Conservation (phyloP, 2,113 vertebrate species). For the Mustelus asterias region DNA sequence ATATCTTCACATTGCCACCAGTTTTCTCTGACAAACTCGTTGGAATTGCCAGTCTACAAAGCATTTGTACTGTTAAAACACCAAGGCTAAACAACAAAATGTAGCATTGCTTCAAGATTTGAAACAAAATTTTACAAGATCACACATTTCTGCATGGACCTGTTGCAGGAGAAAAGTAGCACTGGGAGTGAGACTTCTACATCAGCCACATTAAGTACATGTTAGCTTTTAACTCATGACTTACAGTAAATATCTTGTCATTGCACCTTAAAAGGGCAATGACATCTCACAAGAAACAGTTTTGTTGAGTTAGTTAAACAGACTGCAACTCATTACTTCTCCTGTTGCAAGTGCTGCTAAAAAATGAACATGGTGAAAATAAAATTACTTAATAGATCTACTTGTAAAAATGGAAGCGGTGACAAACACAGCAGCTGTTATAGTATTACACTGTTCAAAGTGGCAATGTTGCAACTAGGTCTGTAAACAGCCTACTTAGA, state of each 20-base stretch:
- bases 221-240: neutral
- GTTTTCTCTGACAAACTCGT: neutral
- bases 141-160: neutral
- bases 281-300: neutral
- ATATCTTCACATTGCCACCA: neutral
- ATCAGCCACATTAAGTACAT: neutral
- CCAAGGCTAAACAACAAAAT: neutral
- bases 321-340: neutral
- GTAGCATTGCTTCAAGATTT: neutral
- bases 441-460: neutral
- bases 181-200: neutral
- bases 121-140: neutral
- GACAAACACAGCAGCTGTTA: neutral
- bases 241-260: neutral
- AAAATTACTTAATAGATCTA: too few species aligned
- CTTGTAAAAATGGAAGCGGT: neutral
- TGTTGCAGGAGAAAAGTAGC: neutral
- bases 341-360: neutral
- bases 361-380: neutral
- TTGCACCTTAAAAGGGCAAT: neutral
- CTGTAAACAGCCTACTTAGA: neutral
- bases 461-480: neutral
- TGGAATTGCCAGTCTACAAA: neutral
- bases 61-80: neutral
- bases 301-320: neutral